Conservation (phyloP, 2,113 vertebrate species). For the Prionailurus viverrinus region DNA sequence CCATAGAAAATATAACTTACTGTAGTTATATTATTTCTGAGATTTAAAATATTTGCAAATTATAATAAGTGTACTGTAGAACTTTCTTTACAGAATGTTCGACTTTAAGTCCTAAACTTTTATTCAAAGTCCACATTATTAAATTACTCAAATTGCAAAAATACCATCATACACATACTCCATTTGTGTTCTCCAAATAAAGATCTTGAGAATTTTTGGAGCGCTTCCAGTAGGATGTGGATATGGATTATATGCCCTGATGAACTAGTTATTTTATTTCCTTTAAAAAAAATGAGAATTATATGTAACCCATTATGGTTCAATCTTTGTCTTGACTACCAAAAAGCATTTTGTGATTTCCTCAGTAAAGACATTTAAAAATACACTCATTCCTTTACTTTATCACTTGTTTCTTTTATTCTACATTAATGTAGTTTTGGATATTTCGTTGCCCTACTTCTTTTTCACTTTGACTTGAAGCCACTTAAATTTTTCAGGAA, state of each 20-base stretch:
- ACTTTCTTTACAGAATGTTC: slow-evolving; percentile 8
- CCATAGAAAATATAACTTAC: background rate
- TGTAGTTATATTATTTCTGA: slow-evolving; percentile 43
- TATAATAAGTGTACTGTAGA: background rate
- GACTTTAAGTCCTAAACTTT: slow-evolving; percentile 18
- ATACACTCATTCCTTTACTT: slow-evolving; percentile 18
- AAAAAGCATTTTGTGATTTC: slow-evolving; percentile 13
- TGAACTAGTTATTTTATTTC: background rate
- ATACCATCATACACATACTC: background rate
- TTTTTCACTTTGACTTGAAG: slow-evolving; percentile 33
- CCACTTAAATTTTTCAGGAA: slow-evolving; percentile 43
- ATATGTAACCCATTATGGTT: background rate
- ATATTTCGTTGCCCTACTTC: background rate
- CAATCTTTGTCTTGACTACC: background rate
- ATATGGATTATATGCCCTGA: background rate
- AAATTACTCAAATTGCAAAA: slow-evolving; percentile 48
- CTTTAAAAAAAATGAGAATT: slow-evolving; percentile 23
- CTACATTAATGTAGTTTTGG: background rate
- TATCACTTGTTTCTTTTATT: slow-evolving; percentile 19
- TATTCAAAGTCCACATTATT: slow-evolving; percentile 37
- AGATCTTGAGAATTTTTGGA: background rate
- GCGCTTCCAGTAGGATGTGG: background rate
- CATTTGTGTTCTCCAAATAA: background rate
- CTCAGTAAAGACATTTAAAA: slow-evolving; percentile 31
- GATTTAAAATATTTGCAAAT: slow-evolving; percentile 29